Evolutionary conservation across 1,140 invertebrate genomes (phyloP), one percentile per base, ranked within the genome.

Genomic region (Popillia japonica): DNA sequence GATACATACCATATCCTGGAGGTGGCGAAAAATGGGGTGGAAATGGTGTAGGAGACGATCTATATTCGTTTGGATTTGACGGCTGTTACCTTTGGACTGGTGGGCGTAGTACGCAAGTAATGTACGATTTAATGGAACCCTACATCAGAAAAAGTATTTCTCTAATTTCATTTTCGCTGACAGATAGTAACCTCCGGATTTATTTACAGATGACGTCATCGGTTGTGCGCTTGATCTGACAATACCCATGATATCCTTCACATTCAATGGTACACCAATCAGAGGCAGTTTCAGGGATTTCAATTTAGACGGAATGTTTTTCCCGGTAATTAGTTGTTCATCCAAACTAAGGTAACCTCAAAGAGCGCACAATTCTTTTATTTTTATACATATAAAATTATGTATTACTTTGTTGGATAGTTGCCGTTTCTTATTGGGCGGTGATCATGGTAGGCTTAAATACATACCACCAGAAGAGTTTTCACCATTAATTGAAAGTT

Each of bases 231-330:
- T 99, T 23, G 98, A 99, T 87, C 89, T 99, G 14, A 95, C 94
- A 0, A 90, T 98, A 17, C 97, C 99, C 4, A 92, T 98, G 55
- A 99, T 99, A 77, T 95, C 93, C 22, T 99, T 99, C 87, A 96
- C 96, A 81, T 94, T 99, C 82, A 99, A 99, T 87, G 98, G 98
- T 0, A 89, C 92, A 6, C 91, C 93, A 75, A 93, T 99, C 22
- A 91, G 91, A 40, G 98, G 97, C 0, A 94, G 94, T 64, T 99
- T 99, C 87, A 93, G 94, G 41, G 94, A 99, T 85, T 99, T 99
- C 86, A 99, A 99, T 87, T 87, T 97, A 27, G 96, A 99, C 83
- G 98, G 98, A 75, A 99, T 99, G 95, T 99, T 99, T 88, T 99
- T 98, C 86, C 99, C 99, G 0, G 95, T 94, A 0, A 96, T 99